Evolutionary conservation across 2,797 vertebrate species (phyloP).

Genomic region (Myoxocephalus aenaeus): DNA sequence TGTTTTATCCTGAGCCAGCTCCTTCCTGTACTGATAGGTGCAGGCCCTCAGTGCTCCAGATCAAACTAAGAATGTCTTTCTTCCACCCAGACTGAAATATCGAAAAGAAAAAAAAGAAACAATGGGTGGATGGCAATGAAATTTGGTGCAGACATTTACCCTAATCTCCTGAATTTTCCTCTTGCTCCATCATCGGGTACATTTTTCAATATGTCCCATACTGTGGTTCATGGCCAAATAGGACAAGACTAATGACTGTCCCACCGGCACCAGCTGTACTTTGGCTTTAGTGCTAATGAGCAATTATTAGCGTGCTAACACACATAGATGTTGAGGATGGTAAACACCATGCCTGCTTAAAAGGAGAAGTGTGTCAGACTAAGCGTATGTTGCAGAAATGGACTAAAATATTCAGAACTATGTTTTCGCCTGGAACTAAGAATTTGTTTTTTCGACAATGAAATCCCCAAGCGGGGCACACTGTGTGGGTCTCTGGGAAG

Average conservation of each 20-base stretch:
- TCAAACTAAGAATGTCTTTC: not conserved
- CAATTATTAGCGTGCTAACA: not conserved
- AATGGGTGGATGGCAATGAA: not conserved
- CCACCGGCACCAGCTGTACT: not conserved
- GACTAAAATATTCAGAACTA: not conserved
- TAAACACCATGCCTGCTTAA: not conserved
- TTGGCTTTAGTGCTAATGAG: not conserved
- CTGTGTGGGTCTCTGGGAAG: too few species aligned
- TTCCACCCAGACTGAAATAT: not conserved
- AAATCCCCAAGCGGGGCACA: too few species aligned
- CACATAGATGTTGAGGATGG: not conserved
- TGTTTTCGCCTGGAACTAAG: not conserved
- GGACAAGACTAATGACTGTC: not conserved
- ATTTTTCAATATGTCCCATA: not conserved
- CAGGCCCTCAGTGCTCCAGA: conserved; percentile 22
- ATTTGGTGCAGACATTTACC: not conserved
- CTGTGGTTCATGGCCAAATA: not conserved
- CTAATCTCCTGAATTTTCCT: not conserved
- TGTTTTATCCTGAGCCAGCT: conserved; percentile 29
- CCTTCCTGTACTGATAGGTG: conserved; percentile 38
- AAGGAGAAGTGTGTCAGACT: not conserved
- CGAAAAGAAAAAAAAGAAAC: too few species aligned
- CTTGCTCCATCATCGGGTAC: too few species aligned
- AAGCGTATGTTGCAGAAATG: not conserved
- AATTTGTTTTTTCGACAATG: not conserved